These are phyloP conservation scores for Quadriops clusia DNA, from an alignment of 2,888 invertebrate species.

Conservation along the genomic window DNA sequence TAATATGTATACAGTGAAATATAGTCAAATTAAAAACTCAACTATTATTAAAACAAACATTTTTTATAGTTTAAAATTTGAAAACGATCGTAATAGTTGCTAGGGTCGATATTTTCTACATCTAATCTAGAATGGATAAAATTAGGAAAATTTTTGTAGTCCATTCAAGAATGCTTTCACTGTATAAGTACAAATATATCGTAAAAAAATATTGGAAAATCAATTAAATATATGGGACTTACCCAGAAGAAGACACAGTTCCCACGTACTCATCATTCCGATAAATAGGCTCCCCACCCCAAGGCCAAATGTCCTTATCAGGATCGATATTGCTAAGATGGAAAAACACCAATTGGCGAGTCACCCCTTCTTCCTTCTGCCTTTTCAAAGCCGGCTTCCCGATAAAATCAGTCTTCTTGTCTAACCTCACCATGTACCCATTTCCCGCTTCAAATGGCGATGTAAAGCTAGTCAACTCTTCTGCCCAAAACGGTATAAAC, in stretches of 20 bases:
- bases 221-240: constrained; percentile 15
- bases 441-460: constrained; percentile 54
- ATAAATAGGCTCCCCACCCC: constrained; percentile 59
- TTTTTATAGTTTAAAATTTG: too few species aligned
- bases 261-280: constrained; percentile 54
- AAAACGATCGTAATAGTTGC: too few species aligned
- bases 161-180: too few species aligned
- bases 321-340: constrained; percentile 49
- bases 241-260: constrained; percentile 53
- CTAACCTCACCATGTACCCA: constrained; percentile 47
- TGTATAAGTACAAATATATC: too few species aligned
- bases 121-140: too few species aligned
- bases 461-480: constrained; percentile 49
- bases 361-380: constrained; percentile 49
- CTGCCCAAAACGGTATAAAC: constrained; percentile 62
- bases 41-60: constrained; percentile 1
- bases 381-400: constrained; percentile 50
- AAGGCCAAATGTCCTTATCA: constrained; percentile 54
- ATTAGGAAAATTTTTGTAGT: too few species aligned
- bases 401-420: constrained; percentile 50
- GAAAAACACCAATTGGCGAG: constrained; percentile 50
- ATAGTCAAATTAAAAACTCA: neutral
- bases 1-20: too few species aligned
- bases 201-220: constrained; percentile 1
- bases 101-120: too few species aligned